These are phyloP conservation scores for Vannuccia rotundouncinata DNA, from an alignment of 2,888 invertebrate genomes.

Conservation along the genomic window DNA sequence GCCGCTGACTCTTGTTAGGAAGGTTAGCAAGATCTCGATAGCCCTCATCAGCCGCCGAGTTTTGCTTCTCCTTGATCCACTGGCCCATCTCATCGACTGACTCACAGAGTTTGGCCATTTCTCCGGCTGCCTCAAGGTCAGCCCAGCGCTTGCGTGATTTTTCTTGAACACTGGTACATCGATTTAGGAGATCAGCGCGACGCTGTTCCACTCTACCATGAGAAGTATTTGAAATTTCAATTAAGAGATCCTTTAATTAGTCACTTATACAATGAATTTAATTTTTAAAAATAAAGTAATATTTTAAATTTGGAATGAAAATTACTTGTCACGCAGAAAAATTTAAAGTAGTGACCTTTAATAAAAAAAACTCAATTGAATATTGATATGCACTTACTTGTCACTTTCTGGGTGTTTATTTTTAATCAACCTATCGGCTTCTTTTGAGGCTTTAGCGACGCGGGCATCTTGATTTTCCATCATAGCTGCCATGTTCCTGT, in stretches of 20 bases:
- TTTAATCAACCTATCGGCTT: slow-evolving; percentile 70
- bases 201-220: slow-evolving; percentile 24
- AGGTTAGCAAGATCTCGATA: slow-evolving; percentile 78
- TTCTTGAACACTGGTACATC: slow-evolving; percentile 58
- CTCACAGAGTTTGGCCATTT: slow-evolving; percentile 82
- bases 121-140: slow-evolving; percentile 83
- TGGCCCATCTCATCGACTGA: slow-evolving; percentile 70
- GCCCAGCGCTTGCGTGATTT: slow-evolving; percentile 76
- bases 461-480: slow-evolving; percentile 27
- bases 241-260: too few relatives aligned
- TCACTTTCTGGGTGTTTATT: slow-evolving; percentile 73
- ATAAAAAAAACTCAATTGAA: too few relatives aligned
- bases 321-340: too few relatives aligned
- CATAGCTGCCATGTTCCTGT: slow-evolving; percentile 31
- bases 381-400: too few relatives aligned
- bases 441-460: neutral
- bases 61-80: slow-evolving; percentile 85
- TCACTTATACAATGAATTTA: too few relatives aligned
- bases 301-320: too few relatives aligned
- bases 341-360: too few relatives aligned
- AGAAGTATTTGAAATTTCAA: neutral
- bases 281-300: too few relatives aligned
- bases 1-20: slow-evolving; percentile 57
- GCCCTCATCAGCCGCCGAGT: slow-evolving; percentile 82
- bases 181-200: slow-evolving; percentile 10